These are phyloP conservation scores for Metellina segmentata DNA, from an alignment of 2,888 invertebrate genomes.

Conservation along the genomic window DNA sequence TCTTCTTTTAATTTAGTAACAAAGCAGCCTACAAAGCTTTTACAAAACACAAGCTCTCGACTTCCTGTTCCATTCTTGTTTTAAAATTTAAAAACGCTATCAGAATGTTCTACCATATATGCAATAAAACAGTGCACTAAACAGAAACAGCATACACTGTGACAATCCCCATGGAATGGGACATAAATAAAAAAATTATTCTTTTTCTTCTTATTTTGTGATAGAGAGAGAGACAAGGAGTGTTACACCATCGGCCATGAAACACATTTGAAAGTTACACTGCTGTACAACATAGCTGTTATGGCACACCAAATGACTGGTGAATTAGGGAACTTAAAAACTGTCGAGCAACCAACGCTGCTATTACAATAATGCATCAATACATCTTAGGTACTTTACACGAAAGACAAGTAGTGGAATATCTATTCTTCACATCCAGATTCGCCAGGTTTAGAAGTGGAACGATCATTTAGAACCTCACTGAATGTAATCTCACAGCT, in stretches of 20 bases:
- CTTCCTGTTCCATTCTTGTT: constrained; percentile 42
- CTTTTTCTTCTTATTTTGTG: constrained; percentile 24
- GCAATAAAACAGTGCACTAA: constrained; percentile 74
- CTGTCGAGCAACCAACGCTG: constrained; percentile 52
- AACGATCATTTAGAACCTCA: constrained; percentile 16
- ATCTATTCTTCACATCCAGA: constrained; percentile 59
- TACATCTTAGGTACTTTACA: constrained; percentile 45
- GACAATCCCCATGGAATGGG: constrained; percentile 45
- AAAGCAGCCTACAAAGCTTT: constrained; percentile 58
- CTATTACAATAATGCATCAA: constrained; percentile 34
- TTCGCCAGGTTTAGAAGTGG: constrained; percentile 31
- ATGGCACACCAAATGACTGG: constrained; percentile 73
- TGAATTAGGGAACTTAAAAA: constrained; percentile 57
- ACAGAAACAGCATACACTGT: constrained; percentile 66
- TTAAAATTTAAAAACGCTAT: constrained; percentile 73
- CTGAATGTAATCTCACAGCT: constrained; percentile 50
- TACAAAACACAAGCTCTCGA: constrained; percentile 75
- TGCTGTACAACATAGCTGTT: constrained; percentile 73
- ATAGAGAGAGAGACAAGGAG: constrained; percentile 47
- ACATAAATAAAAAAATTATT: constrained; percentile 46
- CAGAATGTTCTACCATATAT: constrained; percentile 70
- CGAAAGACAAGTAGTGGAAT: constrained; percentile 25
- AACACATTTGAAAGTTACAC: constrained; percentile 53
- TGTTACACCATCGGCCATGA: constrained; percentile 54
- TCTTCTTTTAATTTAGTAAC: constrained; percentile 37